Conservation (phyloP, 2,888 invertebrate species). For the Saturnia pavonia region DNA sequence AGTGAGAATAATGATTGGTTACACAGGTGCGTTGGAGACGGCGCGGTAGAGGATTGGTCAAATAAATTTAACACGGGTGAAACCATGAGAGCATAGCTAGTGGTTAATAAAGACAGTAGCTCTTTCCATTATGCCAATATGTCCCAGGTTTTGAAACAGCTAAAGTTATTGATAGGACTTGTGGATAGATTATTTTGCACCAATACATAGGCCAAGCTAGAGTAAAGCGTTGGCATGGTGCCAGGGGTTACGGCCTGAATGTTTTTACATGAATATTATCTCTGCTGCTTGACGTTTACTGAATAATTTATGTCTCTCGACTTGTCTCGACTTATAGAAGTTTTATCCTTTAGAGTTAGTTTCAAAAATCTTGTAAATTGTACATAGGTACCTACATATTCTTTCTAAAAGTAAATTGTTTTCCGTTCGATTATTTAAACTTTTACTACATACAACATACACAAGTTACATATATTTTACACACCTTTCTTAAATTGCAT, state of each 20-base stretch:
- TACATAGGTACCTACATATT: neutral
- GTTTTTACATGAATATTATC: constrained; percentile 1
- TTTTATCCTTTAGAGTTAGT: neutral
- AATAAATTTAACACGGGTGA: no score
- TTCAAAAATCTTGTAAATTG: neutral
- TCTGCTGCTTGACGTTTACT: neutral
- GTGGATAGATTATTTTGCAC: neutral
- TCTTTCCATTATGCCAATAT: no score
- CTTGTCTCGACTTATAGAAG: neutral
- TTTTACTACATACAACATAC: neutral
- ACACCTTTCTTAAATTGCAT: neutral
- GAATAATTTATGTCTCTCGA: neutral
- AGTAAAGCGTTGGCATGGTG: neutral
- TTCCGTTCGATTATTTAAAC: neutral
- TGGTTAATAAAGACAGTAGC: no score
- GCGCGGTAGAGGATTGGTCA: no score
- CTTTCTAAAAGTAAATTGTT: neutral
- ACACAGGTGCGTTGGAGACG: no score
- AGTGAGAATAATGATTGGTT: no score
- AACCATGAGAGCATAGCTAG: no score
- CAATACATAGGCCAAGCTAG: neutral
- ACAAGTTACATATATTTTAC: neutral
- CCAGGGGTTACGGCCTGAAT: neutral
- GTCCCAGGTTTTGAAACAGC: no score
- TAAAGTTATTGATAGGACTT: no score